Base-by-base conservation (phyloP, 2,113 vertebrate species). In the Takifugu bimaculatus region DNA sequence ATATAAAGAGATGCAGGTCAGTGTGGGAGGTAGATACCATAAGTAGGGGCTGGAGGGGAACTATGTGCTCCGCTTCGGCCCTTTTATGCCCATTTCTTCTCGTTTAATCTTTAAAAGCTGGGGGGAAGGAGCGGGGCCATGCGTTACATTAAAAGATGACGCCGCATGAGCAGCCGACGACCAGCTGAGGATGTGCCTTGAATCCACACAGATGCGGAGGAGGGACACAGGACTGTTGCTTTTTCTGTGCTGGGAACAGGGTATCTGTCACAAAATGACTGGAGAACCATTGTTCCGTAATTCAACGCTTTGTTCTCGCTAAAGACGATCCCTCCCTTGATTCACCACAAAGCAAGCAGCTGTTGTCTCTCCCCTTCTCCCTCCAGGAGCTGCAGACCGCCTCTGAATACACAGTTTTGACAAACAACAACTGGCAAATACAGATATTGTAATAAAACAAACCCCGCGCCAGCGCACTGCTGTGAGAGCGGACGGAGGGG, bases 71-170 rank as follows among this genome's bases (percentile, higher is more conserved):
- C 62, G 53, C 62, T 70, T 70, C 5, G 13, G 43, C 27, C 5
- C 35, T n/a, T 47, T 39, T 54, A 48, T 25, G 45, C 6, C 26
- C 28, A 26, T 39, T 39, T 39, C 51, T 45, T 49, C 6, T 52
- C 59, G 72, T 65, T 60, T 54, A 39, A 56, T 70, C 39, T 71
- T 29, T 15, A 7, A 9, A 59, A 39, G 35, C 35, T 39, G 35
- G 35, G 11, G 35, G 35, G 35, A 39, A 39, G 35, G 35, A 39
- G 35, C 7, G 35, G 35, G 35, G 29, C 7, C 2, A 39, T 39
- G 35, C 35, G 11, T 10, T 39, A 39, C 35, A 39, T 39, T 39
- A 39, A 39, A 39, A 39, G 35, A 39, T 39, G 35, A 39, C 35
- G 4, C 35, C 11, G 35, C 35, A 10, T 39, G 35, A 39, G 35